Evolutionary conservation across 1,140 invertebrate species (phyloP).

Genomic region (Dendroctonus valens): DNA sequence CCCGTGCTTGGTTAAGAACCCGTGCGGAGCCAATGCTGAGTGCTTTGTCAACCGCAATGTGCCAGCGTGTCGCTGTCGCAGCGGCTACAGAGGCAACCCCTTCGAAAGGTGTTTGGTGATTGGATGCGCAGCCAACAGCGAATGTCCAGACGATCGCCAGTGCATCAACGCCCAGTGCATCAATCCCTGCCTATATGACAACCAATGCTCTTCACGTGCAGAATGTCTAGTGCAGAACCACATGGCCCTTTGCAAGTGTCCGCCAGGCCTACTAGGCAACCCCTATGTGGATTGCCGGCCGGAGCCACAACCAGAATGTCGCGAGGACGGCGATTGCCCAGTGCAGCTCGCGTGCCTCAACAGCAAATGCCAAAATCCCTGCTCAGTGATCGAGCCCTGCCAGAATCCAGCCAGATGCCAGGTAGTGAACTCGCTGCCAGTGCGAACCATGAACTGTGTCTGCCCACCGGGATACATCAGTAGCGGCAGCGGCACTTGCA

Average conservation of each 20-base stretch:
- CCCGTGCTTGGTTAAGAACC: constrained; percentile 74
- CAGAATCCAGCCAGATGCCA: constrained; percentile 74
- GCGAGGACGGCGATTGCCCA: constrained; percentile 78
- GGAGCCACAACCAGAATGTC: constrained; percentile 73
- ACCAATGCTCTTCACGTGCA: constrained; percentile 73
- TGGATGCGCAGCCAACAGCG: constrained; percentile 84
- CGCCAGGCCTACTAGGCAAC: constrained; percentile 68
- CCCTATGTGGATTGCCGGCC: constrained; percentile 76
- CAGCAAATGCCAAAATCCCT: constrained; percentile 81
- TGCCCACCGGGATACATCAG: constrained; percentile 87
- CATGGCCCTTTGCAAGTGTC: constrained; percentile 79
- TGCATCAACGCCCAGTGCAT: constrained; percentile 85
- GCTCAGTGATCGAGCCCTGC: constrained; percentile 74
- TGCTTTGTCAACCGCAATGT: constrained; percentile 74
- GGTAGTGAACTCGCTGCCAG: constrained; percentile 75
- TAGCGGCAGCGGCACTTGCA: constrained; percentile 75
- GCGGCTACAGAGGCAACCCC: constrained; percentile 80
- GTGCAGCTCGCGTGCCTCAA: constrained; percentile 76
- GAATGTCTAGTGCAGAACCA: constrained; percentile 81
- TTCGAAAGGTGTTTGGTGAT: constrained; percentile 72
- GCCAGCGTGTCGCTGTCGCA: constrained; percentile 75
- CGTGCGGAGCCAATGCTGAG: constrained; percentile 82
- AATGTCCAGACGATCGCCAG: constrained; percentile 80
- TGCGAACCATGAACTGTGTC: constrained; percentile 84
- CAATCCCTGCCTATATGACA: constrained; percentile 77